phyloP scores from a whole-genome alignment of 1,140 invertebrate species.

The Lepidostoma basale region DNA sequence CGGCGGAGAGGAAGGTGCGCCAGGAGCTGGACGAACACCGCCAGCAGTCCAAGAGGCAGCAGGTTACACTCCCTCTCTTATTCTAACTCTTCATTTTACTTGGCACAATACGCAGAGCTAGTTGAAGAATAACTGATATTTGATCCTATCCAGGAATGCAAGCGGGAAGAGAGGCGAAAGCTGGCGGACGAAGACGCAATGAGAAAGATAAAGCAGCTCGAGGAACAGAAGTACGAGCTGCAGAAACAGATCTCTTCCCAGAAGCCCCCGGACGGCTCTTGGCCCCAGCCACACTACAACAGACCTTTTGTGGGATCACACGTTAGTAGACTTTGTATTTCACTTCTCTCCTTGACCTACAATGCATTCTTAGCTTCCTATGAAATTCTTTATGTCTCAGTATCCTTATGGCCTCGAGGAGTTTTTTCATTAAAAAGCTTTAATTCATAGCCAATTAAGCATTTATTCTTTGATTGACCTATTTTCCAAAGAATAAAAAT shows the following conservation, averaged over 20 bases:
- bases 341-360: neutral
- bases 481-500: too few species aligned
- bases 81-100: neutral
- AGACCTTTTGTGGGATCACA: conserved; percentile 71
- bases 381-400: too few species aligned
- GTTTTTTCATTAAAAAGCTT: too few species aligned
- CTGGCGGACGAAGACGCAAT: conserved; percentile 94
- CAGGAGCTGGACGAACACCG: conserved; percentile 90
- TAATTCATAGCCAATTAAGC: too few species aligned
- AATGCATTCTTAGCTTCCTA: too few species aligned
- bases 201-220: conserved; percentile 92
- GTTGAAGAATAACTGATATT: neutral
- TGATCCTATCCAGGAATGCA: conserved; percentile 76
- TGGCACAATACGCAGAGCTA: too few species aligned
- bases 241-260: conserved; percentile 84
- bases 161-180: conserved; percentile 90
- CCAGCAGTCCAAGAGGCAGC: conserved; percentile 82
- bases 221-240: conserved; percentile 86
- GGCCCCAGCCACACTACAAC: conserved; percentile 53
- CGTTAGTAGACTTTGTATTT: conserved; percentile 44
- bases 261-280: conserved; percentile 71
- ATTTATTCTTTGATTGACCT: too few species aligned
- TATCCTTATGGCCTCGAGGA: too few species aligned
- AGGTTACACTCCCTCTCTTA: conserved; percentile 53
- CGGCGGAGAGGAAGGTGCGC: conserved; percentile 88